Evolutionary conservation across 2,797 vertebrate genomes (phyloP).

Genomic region (Mormyrus proboscirostris): DNA sequence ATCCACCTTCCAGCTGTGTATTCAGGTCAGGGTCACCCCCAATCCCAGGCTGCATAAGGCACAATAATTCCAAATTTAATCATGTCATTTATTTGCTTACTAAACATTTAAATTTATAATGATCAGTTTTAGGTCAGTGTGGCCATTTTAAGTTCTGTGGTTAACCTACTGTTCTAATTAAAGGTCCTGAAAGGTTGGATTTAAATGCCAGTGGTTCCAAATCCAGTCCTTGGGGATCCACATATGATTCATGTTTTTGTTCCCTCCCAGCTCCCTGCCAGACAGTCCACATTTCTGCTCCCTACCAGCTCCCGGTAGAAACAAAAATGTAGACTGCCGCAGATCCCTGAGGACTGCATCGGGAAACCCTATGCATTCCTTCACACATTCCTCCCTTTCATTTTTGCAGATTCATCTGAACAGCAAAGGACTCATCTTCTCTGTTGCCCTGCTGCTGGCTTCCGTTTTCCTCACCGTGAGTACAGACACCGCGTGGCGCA

Average conservation of each 20-base stretch:
- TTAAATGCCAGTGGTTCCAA: background rate
- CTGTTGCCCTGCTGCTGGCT: constrained; percentile 81
- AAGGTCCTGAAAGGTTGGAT: background rate
- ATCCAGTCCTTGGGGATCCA: background rate
- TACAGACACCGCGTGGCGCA: constrained; percentile 19
- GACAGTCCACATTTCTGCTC: background rate
- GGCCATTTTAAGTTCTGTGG: background rate
- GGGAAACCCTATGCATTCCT: background rate
- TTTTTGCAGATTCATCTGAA: constrained; percentile 75
- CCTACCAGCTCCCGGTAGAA: background rate
- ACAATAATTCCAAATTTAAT: background rate
- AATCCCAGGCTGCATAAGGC: background rate
- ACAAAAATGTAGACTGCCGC: background rate
- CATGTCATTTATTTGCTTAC: background rate
- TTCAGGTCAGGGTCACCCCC: background rate
- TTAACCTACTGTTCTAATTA: background rate
- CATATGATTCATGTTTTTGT: background rate
- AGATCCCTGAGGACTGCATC: background rate
- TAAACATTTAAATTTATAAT: background rate
- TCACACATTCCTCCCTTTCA: constrained; percentile 9
- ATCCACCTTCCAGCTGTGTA: background rate
- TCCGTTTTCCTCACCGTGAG: constrained; percentile 90
- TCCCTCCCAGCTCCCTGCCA: background rate
- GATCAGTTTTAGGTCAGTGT: background rate
- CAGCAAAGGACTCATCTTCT: constrained; percentile 89